Base-by-base conservation (phyloP, 2,888 invertebrate species). In the Protodeltote pygarga region DNA sequence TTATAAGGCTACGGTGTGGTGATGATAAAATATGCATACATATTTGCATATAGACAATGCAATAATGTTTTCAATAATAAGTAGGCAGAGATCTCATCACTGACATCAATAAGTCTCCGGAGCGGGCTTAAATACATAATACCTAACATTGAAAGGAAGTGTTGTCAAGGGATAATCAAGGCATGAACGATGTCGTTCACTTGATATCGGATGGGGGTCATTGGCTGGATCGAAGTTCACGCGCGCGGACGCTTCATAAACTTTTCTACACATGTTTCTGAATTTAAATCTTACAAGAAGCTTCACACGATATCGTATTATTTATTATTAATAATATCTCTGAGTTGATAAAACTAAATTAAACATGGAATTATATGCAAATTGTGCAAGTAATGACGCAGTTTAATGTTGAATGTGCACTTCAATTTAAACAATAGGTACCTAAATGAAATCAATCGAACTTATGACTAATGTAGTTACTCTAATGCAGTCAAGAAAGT, bases 161-260 rank as follows among this genome's bases (percentile, higher is more conserved):
- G 57, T 83, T 85, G 86, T 84, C 77, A 77, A 73, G 77, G 85
- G 84, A 84, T 87, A 83, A 88, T 85, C 85, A 82, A 85, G 80
- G 68, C 83, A 85, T 88, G 81, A 90, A 87, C 77, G 85, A 86
- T 87, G 86, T 84, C 83, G 77, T 87, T 86, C 85, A 85, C 79
- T 81, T 74, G 73, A 73, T 84, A 85, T 81, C 77, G 72, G 65
- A 65, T 66, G 63, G 75, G 72, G 87, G 85, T 88, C 87, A 82
- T 78, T 84, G 86, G 66, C 84, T 82, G 81, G 79, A 73, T 69
- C 79, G 71, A 77, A 81, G 84, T 81, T 81, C 82, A 83, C 74
- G 65, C 58, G 63, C 48, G 51, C 58, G 57, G 40, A 59, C 63
- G 68, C 68, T 62, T 66, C 70, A 59, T 72, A 74, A 77, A 77